Conservation (phyloP, 2,888 invertebrate species). For the Stenodema calcarata region DNA sequence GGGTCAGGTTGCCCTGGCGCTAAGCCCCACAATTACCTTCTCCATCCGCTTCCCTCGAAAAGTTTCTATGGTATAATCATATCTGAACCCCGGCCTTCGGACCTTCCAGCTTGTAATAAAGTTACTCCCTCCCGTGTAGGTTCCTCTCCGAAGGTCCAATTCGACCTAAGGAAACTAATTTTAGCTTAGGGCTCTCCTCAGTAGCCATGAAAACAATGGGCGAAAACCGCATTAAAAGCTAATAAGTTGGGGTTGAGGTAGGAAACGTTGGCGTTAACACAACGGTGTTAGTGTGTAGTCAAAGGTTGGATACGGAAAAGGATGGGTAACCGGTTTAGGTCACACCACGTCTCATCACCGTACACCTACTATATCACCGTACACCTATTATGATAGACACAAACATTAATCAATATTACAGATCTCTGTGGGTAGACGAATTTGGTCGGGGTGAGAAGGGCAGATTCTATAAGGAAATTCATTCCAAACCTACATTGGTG, state of each 20-base stretch:
- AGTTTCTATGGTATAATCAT: constrained; percentile 17
- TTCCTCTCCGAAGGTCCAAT: not conserved
- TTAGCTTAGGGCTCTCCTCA: not conserved
- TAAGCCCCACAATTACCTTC: not conserved
- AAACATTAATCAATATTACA: no score
- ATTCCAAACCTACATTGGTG: no score
- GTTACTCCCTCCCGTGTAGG: not conserved
- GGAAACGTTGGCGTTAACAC: no score
- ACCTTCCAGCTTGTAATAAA: constrained; percentile 8
- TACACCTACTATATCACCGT: no score
- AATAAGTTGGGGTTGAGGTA: not conserved
- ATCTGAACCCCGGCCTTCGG: constrained; percentile 4
- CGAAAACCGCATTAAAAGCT: constrained; percentile 1
- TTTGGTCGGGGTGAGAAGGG: no score
- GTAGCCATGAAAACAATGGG: not conserved
- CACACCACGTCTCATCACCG: no score
- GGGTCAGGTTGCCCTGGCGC: not conserved
- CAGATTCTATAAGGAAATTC: no score
- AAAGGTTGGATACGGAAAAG: no score
- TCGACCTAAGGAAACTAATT: constrained; percentile 14
- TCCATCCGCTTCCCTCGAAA: not conserved
- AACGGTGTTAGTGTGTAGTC: no score
- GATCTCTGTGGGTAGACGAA: no score
- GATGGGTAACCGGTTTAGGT: no score
- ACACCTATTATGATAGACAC: no score